phyloP scores from a whole-genome alignment of 2,113 vertebrate genomes.

The Colinus virginianus region DNA sequence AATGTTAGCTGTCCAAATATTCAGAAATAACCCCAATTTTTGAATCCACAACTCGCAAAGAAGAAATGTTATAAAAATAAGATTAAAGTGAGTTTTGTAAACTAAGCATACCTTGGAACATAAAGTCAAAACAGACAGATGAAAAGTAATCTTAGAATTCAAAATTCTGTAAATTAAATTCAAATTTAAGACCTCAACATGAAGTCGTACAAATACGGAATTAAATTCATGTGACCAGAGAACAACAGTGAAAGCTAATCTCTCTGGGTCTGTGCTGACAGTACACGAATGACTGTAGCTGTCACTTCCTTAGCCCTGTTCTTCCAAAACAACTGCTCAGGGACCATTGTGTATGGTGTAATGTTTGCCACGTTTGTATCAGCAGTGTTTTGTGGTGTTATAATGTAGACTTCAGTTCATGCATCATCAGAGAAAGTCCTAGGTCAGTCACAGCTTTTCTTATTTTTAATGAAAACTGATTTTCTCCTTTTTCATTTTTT shows the following conservation, averaged over 20 bases:
- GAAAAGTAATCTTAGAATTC: neutral
- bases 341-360: neutral
- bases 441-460: neutral
- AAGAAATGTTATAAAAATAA: neutral
- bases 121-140: neutral
- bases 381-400: neutral
- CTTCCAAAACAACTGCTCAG: neutral
- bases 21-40: neutral
- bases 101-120: neutral
- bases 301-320: neutral
- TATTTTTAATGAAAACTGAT: neutral
- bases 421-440: neutral
- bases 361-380: neutral
- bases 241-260: neutral
- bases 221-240: neutral
- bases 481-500: slow-evolving; percentile 7
- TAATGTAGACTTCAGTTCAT: neutral
- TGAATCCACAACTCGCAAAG: neutral
- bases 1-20: neutral
- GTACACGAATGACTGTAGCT: neutral
- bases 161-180: neutral
- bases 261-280: neutral
- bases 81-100: neutral
- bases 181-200: neutral
- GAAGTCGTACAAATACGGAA: neutral